Base-by-base conservation (phyloP, 2,888 invertebrate species). In the Loripinus fragilis region DNA sequence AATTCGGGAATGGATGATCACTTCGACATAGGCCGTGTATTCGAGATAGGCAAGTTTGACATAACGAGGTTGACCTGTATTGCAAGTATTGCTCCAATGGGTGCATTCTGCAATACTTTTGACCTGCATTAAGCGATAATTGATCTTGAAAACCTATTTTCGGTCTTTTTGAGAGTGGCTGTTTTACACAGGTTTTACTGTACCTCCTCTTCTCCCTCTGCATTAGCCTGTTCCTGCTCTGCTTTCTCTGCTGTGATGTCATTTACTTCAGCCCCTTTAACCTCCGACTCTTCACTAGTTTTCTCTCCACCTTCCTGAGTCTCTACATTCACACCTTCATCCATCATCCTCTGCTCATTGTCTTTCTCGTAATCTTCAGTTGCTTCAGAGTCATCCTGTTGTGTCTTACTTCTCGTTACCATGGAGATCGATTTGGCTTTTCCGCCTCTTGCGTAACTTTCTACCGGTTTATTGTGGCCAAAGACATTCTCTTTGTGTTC, bases 401-500 rank as follows among this genome's bases (percentile, higher is more conserved):
- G 8, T 17, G 30, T 5, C 33, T 60, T 60, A 33, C 60, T 20
- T 17, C 60, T 60, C 5, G 60, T 60, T 7, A 60, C 33, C 60
- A 60, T 60, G 5, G 60, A 60, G 33, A 60, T 60, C 1, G 60
- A 60, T 33, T 60, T 60, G 3, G 60, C 60, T 33, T 60, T 60
- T 8, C 60, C 60, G 3, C 60, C 60, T 23, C 60, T 60, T 60
- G 60, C 60, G 23, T 33, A 60, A 23, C 60, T 60, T 20, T 60
- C 28, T 20, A 60, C 25, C 25, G 38, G 65, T 30, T 68, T 74
- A 7, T 55, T 65, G 5, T 50, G 45, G 1, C 80, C 78, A 65
- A 76, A 69, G 1, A 76, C 82, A 69, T 79, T 86, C 52, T 77
- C 74, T 45, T 85, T 86, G 48, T 87, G 86, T 25, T 65, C 60